Base-by-base conservation (phyloP, 2,888 invertebrate species). In the Pterobdella sp. region DNA sequence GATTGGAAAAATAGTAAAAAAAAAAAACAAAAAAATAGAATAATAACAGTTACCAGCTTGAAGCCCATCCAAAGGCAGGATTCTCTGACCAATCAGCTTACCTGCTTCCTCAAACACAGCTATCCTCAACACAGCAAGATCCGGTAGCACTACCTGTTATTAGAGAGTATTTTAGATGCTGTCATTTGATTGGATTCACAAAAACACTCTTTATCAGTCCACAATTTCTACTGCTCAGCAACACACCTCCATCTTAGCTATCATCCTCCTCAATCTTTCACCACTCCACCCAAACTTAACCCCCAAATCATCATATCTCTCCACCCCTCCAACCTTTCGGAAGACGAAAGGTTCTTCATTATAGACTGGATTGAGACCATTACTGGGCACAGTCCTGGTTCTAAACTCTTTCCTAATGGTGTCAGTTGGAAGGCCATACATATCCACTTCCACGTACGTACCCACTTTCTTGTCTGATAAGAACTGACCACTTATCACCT, bases 381-480 rank as follows among this genome's bases (percentile, higher is more conserved):
- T 99, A 76, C 91, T 91, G 1, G 96, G 95, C 77, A 99, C 94
- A 86, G 95, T 89, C 77, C 94, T 79, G 0, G 98, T 98, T 34
- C 95, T 88, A 86, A 96, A 98, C 86, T 98, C 98, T 84, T 93
- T 94, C 49, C 97, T 88, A 80, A 99, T 97, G 60, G 98, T 99
- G 85, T 99, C 98, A 0, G 98, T 93, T 0, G 98, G 97, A 78
- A 99, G 86, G 60, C 90, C 90, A 81, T 90, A 90, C 98, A 99
- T 99, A 85, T 99, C 98, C 76, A 98, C 97, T 84, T 98, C 98
- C 31, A 98, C 98, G 85, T 96, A 98, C 0, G 98, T 98, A 34
- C 97, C 96, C 71, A 96, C 91, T 85, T 96, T 97, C 85, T 95
- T 95, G 85, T 98, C 98, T 0, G 96, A 97, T 81, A 98, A 88